These are phyloP conservation scores for Holotrichia oblita DNA, from an alignment of 1,140 invertebrate genomes.

Conservation along the genomic window DNA sequence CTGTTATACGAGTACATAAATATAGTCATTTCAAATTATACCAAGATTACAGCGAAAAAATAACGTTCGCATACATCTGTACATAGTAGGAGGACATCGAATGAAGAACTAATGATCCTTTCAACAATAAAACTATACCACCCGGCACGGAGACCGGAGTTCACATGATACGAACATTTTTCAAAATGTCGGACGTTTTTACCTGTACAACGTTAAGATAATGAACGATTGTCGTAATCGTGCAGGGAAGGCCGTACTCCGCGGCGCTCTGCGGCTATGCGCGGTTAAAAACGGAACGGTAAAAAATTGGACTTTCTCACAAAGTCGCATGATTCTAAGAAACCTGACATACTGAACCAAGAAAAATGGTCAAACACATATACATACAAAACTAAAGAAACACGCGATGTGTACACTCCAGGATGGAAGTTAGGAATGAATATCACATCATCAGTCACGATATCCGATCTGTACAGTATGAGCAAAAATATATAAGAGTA, in stretches of 20 bases:
- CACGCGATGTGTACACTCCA: constrained; percentile 55
- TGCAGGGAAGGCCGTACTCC: neutral
- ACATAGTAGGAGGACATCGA: too few relatives aligned
- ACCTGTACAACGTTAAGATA: neutral
- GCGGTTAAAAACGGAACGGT: constrained; percentile 7
- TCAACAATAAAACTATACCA: neutral
- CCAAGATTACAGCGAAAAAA: too few relatives aligned
- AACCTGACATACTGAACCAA: constrained; percentile 56
- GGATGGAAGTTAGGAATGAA: constrained; percentile 49
- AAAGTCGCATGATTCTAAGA: constrained; percentile 55
- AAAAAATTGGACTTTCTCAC: constrained; percentile 56
- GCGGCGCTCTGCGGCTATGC: neutral
- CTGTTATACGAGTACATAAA: too few relatives aligned
- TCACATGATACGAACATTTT: neutral
- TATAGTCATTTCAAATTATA: too few relatives aligned
- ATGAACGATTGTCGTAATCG: constrained; percentile 7
- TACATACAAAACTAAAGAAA: constrained; percentile 43
- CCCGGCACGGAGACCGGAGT: neutral
- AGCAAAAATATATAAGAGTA: constrained; percentile 25
- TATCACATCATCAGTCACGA: constrained; percentile 54
- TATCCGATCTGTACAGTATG: constrained; percentile 40
- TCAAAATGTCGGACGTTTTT: constrained; percentile 6
- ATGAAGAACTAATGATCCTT: too few relatives aligned
- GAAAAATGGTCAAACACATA: constrained; percentile 56
- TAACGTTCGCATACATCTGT: too few relatives aligned